Percentiles rank a stretch among this genome's conserved stretches.
phyloP scores from a whole-genome alignment of 2,888 invertebrate species.

The Acanthosepion esculentum region DNA sequence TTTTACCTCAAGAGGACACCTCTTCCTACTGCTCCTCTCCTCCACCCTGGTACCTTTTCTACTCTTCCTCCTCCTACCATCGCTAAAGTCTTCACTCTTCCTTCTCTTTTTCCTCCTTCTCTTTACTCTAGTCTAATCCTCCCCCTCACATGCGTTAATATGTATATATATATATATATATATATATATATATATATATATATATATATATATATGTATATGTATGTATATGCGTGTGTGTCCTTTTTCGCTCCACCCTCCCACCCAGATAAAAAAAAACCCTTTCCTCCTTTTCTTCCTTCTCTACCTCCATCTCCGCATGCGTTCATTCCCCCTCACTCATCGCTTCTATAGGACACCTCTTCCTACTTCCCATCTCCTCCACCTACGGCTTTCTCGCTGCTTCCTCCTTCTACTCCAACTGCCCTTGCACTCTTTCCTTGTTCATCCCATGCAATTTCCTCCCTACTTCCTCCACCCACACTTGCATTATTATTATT shows the following conservation, averaged over 20 bases:
- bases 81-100: background rate
- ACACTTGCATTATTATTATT: background rate
- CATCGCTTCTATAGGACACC: background rate
- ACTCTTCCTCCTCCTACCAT: background rate
- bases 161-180: background rate
- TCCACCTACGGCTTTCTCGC: background rate
- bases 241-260: background rate
- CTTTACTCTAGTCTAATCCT: background rate
- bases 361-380: constrained; percentile 9
- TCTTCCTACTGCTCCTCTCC: background rate
- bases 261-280: background rate
- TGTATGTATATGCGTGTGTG: background rate
- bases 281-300: background rate
- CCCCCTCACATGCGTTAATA: background rate
- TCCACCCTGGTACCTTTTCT: background rate
- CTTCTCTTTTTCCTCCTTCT: background rate
- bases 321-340: background rate
- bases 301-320: background rate
- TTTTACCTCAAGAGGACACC: constrained; percentile 22
- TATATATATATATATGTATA: background rate
- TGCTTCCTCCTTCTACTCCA: background rate
- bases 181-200: background rate
- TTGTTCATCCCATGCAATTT: background rate
- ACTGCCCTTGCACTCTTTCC: background rate
- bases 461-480: background rate